Conservation (phyloP, 2,888 invertebrate genomes). For the Liodrosophila aerea region DNA sequence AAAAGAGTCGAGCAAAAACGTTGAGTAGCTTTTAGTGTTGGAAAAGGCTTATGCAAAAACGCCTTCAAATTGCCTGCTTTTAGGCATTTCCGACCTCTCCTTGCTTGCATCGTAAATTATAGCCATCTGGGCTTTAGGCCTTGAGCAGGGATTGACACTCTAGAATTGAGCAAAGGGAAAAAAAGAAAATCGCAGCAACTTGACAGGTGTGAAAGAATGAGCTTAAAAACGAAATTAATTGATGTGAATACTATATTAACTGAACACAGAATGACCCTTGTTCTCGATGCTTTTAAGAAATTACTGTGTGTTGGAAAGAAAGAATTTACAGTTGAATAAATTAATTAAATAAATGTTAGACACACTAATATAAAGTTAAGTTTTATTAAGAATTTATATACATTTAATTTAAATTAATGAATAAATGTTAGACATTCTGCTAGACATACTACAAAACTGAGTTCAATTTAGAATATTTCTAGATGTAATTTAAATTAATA, state of each 20-base stretch:
- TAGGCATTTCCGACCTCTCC: slow-evolving; percentile 27
- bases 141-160: slow-evolving; percentile 21
- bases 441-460: too few species aligned
- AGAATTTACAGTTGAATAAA: too few species aligned
- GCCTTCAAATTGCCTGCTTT: slow-evolving; percentile 53
- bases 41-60: slow-evolving; percentile 54
- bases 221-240: slow-evolving; percentile 9
- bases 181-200: neutral
- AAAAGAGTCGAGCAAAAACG: slow-evolving; percentile 9
- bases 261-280: neutral
- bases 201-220: slow-evolving; percentile 33
- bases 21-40: slow-evolving; percentile 73
- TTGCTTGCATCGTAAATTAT: slow-evolving; percentile 51
- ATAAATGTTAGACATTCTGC: too few species aligned
- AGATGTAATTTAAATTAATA: too few species aligned
- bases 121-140: slow-evolving; percentile 34
- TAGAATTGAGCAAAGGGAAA: neutral
- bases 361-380: too few species aligned
- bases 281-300: neutral
- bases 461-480: too few species aligned
- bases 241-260: slow-evolving; percentile 5
- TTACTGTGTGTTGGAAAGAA: too few species aligned
- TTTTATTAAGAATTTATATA: too few species aligned
- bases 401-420: too few species aligned
- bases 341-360: too few species aligned